Conservation (phyloP, 2,888 invertebrate species). For the Ichneumoninae sp. region DNA sequence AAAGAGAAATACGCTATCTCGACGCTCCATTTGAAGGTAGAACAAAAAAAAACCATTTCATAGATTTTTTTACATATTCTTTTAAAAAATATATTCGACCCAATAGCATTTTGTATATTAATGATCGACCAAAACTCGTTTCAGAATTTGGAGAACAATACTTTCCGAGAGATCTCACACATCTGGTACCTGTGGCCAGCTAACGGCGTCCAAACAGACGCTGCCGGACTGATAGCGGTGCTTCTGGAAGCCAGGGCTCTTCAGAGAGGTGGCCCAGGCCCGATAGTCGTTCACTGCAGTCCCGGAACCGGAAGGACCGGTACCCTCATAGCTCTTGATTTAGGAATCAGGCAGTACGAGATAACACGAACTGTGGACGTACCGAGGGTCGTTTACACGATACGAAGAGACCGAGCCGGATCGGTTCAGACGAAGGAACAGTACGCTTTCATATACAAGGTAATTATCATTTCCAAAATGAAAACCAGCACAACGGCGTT, state of each 20-base stretch:
- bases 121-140: conserved; percentile 66
- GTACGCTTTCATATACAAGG: conserved; percentile 96
- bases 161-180: conserved; percentile 94
- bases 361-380: conserved; percentile 92
- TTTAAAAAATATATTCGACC: neutral
- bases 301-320: conserved; percentile 96
- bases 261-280: conserved; percentile 86
- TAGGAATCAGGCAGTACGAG: conserved; percentile 94
- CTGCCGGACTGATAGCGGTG: conserved; percentile 93
- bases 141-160: conserved; percentile 91
- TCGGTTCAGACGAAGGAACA: conserved; percentile 96
- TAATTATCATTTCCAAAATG: conserved; percentile 78
- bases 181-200: conserved; percentile 98
- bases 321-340: conserved; percentile 93
- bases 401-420: conserved; percentile 95
- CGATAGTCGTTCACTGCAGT: conserved; percentile 93
- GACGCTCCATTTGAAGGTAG: conserved; percentile 91
- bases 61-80: conserved; percentile 24
- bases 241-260: conserved; percentile 91
- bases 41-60: conserved; percentile 8
- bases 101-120: neutral
- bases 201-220: conserved; percentile 94
- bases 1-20: conserved; percentile 96
- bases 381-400: conserved; percentile 92
- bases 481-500: neutral